Percentiles rank a stretch among this genome's conserved stretches.
These are phyloP conservation scores for Drosophila kambysellisi DNA, from an alignment of 2,888 invertebrate species.

Conservation along the genomic window DNA sequence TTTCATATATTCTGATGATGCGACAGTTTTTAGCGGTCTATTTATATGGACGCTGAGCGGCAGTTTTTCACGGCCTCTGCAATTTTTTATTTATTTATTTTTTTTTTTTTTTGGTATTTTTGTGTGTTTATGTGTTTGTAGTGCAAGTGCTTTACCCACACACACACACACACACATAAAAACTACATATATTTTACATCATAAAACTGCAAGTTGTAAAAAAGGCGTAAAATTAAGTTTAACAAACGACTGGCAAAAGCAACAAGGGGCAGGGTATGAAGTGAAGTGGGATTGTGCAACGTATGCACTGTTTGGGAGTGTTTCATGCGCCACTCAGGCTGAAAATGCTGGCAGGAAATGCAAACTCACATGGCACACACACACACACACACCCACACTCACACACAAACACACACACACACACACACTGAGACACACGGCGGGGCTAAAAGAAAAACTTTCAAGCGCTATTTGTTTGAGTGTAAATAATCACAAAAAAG, in stretches of 20 bases:
- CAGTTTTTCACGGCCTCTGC: conserved; percentile 25
- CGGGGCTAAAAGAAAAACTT: conserved; percentile 61
- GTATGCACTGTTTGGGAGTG: conserved; percentile 38
- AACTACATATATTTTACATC: conserved; percentile 52
- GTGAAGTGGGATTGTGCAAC: conserved; percentile 9
- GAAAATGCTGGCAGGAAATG: conserved; percentile 79
- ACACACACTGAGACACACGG: conserved; percentile 22
- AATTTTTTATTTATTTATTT: background rate
- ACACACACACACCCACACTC: conserved; percentile 25
- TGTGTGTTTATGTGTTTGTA: conserved; percentile 44
- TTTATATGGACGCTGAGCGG: conserved; percentile 37
- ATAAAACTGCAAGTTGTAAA: conserved; percentile 78
- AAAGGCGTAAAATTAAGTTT: conserved; percentile 80
- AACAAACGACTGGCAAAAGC: conserved; percentile 63
- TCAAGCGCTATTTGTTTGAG: conserved; percentile 78
- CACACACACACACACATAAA: conserved; percentile 8
- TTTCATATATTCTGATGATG: conserved; percentile 61
- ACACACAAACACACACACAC: conserved; percentile 6
- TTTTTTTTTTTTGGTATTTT: conserved; percentile 9
- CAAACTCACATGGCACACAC: conserved; percentile 62
- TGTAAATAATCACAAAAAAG: conserved; percentile 75
- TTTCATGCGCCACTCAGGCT: conserved; percentile 68
- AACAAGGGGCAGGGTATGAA: background rate
- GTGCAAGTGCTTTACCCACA: conserved; percentile 40
- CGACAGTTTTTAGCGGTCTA: conserved; percentile 61